phyloP scores from a whole-genome alignment of 2,888 invertebrate genomes.

The Elegia similella region DNA sequence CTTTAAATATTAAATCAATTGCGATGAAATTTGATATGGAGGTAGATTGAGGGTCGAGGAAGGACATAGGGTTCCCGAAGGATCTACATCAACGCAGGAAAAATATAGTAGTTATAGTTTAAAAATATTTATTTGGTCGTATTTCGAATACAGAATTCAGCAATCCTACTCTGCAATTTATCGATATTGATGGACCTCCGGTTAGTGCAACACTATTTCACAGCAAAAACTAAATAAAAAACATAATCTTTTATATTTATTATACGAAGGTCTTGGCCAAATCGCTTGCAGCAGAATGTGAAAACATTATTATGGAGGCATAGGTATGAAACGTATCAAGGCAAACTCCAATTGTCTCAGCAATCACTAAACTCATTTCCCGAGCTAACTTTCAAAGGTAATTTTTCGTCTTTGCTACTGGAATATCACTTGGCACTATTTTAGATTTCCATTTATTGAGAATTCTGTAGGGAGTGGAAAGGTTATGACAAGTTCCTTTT shows the following conservation, averaged over 20 bases:
- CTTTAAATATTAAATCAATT: no score
- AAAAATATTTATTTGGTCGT: no score
- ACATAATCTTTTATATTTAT: not conserved
- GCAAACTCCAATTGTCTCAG: constrained; percentile 4
- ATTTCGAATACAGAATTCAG: no score
- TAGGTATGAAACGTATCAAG: constrained; percentile 9
- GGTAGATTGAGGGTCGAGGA: no score
- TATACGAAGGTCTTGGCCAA: not conserved
- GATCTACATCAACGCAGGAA: no score
- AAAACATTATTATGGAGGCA: constrained; percentile 7
- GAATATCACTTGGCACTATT: constrained; percentile 8
- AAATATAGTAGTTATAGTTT: no score
- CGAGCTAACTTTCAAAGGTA: constrained; percentile 12
- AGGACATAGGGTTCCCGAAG: no score
- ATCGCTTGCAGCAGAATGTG: constrained; percentile 10
- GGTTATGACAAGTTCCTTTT: not conserved
- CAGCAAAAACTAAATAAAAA: not conserved
- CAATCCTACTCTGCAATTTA: no score
- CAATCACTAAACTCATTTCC: constrained; percentile 14
- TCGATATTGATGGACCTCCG: no score
- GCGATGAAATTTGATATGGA: no score
- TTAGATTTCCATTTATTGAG: constrained; percentile 2
- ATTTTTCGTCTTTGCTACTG: constrained; percentile 3
- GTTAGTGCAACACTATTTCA: no score
- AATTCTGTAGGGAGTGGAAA: not conserved